These are phyloP conservation scores for Drosophila putrida DNA, from an alignment of 2,888 invertebrate genomes.

Conservation along the genomic window DNA sequence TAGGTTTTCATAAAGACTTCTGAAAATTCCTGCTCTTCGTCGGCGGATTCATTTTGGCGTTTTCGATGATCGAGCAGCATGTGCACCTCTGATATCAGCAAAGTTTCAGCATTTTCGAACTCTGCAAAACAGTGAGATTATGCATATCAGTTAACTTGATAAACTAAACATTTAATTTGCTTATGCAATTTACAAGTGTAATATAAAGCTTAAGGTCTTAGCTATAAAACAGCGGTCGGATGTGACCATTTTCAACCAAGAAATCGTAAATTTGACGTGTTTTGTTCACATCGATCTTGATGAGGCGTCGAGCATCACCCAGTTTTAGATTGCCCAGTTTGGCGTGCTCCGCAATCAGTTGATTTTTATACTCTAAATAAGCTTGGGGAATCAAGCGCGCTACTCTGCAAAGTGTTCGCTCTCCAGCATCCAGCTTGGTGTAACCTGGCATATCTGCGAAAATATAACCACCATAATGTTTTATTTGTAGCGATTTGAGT, in stretches of 20 bases:
- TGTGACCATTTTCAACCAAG: slow-evolving; percentile 90
- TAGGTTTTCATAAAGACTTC: slow-evolving; percentile 99
- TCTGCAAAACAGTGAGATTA: slow-evolving; percentile 87
- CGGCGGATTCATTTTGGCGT: slow-evolving; percentile 98
- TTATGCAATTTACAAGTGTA: slow-evolving; percentile 68
- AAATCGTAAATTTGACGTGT: slow-evolving; percentile 95
- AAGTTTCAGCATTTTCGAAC: slow-evolving; percentile 99
- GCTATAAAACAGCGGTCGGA: slow-evolving; percentile 79
- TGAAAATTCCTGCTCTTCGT: slow-evolving; percentile 99
- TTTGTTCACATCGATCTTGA: slow-evolving; percentile 97
- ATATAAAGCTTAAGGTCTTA: slow-evolving; percentile 24
- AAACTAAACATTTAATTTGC: slow-evolving; percentile 13
- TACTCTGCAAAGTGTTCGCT: slow-evolving; percentile 91
- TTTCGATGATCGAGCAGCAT: slow-evolving; percentile 99
- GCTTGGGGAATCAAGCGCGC: slow-evolving; percentile 91
- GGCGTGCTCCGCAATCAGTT: slow-evolving; percentile 91
- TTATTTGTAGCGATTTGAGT: neutral
- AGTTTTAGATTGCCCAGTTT: slow-evolving; percentile 91
- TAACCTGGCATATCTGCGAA: slow-evolving; percentile 92
- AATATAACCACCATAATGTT: neutral
- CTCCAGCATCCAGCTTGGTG: slow-evolving; percentile 89
- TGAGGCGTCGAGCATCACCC: slow-evolving; percentile 92
- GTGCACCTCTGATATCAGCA: slow-evolving; percentile 97
- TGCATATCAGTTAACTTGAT: neutral
- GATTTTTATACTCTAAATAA: slow-evolving; percentile 91